These are phyloP conservation scores for Apamea anceps DNA, from an alignment of 2,888 invertebrate species.

Conservation along the genomic window DNA sequence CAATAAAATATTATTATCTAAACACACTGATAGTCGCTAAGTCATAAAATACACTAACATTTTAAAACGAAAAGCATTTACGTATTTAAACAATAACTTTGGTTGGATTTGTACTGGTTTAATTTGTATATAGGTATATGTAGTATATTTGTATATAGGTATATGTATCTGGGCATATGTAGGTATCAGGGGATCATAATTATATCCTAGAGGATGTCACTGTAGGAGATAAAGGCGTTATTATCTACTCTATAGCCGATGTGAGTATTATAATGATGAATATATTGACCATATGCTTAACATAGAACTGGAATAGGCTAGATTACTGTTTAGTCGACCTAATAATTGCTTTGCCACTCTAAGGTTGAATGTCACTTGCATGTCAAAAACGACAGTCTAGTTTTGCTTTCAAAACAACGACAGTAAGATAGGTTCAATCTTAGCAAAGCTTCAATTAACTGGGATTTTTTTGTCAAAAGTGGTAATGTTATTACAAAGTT, in stretches of 20 bases:
- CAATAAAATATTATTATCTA: conserved; percentile 43
- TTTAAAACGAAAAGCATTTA: conserved; percentile 45
- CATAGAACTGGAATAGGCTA: background rate
- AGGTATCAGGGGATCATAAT: conserved; percentile 17
- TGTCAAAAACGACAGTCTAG: background rate
- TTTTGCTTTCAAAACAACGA: background rate
- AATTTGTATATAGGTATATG: conserved; percentile 9
- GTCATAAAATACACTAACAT: conserved; percentile 26
- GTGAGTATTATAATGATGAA: conserved; percentile 30
- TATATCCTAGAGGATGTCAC: background rate
- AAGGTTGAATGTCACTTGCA: background rate
- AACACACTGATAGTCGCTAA: conserved; percentile 53
- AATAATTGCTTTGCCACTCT: background rate
- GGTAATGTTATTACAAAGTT: background rate
- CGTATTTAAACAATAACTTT: conserved; percentile 44
- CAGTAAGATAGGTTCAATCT: background rate
- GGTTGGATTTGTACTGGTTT: conserved; percentile 42
- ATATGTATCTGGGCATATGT: background rate
- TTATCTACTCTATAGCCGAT: conserved; percentile 13
- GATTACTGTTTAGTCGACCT: background rate
- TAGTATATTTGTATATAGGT: no score
- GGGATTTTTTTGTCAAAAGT: background rate
- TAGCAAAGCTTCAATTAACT: background rate
- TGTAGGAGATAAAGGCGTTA: background rate
- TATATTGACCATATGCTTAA: background rate